Evolutionary conservation across 2,113 vertebrate genomes (phyloP).

Genomic region (Xiphophorus couchianus): DNA sequence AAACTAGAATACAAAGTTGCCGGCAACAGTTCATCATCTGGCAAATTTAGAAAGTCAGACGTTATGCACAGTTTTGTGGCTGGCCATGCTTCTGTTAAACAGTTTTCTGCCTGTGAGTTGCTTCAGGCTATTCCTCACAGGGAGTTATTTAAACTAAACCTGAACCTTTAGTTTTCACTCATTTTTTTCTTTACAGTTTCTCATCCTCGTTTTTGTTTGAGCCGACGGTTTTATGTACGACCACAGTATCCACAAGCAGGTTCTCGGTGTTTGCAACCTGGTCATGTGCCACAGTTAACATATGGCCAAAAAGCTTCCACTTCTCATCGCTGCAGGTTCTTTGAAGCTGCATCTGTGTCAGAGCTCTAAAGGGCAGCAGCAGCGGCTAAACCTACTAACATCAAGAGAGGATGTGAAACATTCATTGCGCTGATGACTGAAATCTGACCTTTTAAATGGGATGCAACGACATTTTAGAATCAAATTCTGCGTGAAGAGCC

Average conservation of each 20-base stretch:
- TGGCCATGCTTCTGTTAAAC: too few relatives aligned
- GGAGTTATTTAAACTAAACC: too few relatives aligned
- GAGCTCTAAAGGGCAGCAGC: constrained; percentile 42
- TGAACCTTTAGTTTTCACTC: too few relatives aligned
- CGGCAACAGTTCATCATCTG: neutral
- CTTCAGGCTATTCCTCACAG: too few relatives aligned
- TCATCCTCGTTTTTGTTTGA: neutral
- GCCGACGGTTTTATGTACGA: neutral
- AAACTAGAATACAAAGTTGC: constrained; percentile 2
- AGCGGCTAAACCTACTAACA: constrained; percentile 52
- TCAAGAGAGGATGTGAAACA: constrained; percentile 50
- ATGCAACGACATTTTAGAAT: constrained; percentile 39
- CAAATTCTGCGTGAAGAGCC: constrained; percentile 24
- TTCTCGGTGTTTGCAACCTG: neutral
- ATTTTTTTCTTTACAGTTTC: neutral
- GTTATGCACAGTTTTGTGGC: too few relatives aligned
- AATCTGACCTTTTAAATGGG: constrained; percentile 60
- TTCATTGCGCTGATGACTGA: constrained; percentile 39
- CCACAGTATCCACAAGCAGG: too few relatives aligned
- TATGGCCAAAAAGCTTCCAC: neutral
- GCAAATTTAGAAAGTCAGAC: neutral
- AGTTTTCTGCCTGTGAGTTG: too few relatives aligned
- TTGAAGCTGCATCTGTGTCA: constrained; percentile 21
- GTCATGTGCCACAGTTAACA: neutral
- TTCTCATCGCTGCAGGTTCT: neutral